Evolutionary conservation across 2,113 vertebrate species (phyloP), one percentile per base, ranked within the genome.

Genomic region (Eptesicus fuscus): DNA sequence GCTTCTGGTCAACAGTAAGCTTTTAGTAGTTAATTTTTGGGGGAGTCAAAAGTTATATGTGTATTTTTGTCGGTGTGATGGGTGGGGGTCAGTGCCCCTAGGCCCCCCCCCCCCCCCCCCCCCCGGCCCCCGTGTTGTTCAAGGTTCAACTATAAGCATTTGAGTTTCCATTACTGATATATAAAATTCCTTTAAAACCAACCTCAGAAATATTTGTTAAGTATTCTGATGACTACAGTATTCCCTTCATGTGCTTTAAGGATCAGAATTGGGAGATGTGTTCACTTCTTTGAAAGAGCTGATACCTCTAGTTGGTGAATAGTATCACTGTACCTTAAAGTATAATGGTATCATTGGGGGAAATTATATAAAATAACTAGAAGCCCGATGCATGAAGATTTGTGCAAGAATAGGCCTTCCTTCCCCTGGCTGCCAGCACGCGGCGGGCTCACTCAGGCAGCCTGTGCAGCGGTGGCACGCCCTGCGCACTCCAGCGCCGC

Each of bases 361-460:
- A 35, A 94, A 47, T 95, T 87, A 47, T 83, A 10, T 85, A 83
- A 93, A 95, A 83, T 51, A 61, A 53, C 17, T 53, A 53, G 51
- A 53, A 53, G 51, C 16, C 51, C 14, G 2, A 18, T 53, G 51
- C 17, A 53, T 53, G 51, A 53, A 53, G 51, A 53, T 53, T 18
- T 53, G 51, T 53, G 51, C 51, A 53, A 53, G 51, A 18, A 53
- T 53, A 53, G 51, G 51, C 17, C 51, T 53, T 53, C 51, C 51
- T 53, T 53, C 51, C 51, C 51, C 51, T 53, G 17, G 51, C 51
- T 53, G 51, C 51, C 1, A 1, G 51, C 51, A 18, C 1, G 6
- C 2, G 17, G 51, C 1, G 5, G 5, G 51, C 51, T 53, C 1
- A 4, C 51, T 53, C 51, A 1, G 4, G 51, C 51, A 53, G 51